These are phyloP conservation scores for Phymorhynchus buccinoides DNA, from an alignment of 1,140 invertebrate species.

Conservation along the genomic window DNA sequence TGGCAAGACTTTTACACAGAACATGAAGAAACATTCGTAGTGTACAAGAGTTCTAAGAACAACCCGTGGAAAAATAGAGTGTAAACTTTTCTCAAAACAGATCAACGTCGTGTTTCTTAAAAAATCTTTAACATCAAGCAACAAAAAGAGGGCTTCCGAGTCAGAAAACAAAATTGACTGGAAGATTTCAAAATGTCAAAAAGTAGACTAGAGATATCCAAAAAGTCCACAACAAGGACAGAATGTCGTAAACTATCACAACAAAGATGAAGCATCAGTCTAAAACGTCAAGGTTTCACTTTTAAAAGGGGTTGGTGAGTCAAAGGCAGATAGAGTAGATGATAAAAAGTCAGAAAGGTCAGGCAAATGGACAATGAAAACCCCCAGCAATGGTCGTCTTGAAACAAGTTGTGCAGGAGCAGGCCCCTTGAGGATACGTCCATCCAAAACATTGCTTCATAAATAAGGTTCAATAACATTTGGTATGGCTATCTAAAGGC, in stretches of 20 bases:
- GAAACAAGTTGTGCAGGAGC: too few species aligned
- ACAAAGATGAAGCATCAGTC: neutral
- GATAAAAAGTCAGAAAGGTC: too few species aligned
- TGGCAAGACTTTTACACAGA: neutral
- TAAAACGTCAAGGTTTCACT: neutral
- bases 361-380: too few species aligned
- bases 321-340: too few species aligned
- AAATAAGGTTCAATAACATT: too few species aligned
- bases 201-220: neutral
- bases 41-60: neutral
- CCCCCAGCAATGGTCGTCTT: too few species aligned
- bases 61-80: neutral
- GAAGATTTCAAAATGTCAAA: too few species aligned
- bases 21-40: neutral
- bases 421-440: too few species aligned
- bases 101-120: neutral
- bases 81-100: neutral
- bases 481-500: too few species aligned
- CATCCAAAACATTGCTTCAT: too few species aligned
- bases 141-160: neutral
- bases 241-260: neutral
- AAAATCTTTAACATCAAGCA: neutral
- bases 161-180: neutral
- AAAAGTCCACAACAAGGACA: neutral
- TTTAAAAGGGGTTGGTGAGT: too few species aligned